Base-by-base conservation (phyloP, 2,797 vertebrate species). In the Onychomys leucogaster region DNA sequence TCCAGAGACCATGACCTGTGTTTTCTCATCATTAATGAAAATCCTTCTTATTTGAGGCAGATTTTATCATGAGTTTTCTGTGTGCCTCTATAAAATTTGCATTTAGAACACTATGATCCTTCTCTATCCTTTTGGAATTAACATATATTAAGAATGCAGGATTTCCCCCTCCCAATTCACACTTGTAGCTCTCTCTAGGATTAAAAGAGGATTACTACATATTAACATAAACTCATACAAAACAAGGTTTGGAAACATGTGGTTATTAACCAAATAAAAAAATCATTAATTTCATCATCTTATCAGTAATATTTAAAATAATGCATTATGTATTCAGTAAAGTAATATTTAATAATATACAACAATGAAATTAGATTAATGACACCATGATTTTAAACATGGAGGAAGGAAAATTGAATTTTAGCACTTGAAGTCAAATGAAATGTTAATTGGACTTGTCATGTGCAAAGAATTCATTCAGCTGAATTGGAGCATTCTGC, bases 41-140 rank as follows among this genome's bases (percentile, higher is more conserved):
- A 43, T 41, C 41, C 63, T 96, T 97, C 78, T 96, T 46, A 93
- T 98, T 96, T 96, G 95, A 96, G 97, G 78, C 61, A 96, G 95
- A 98, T 97, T 98, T 98, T 92, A 98, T 92, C 96, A 98, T 96
- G 98, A 96, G 95, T 93, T 97, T 97, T 95, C 91, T 97, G 14
- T 65, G 75, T 96, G 52, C 13, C 86, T 32, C 95, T 90, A 92
- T 11, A 96, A 85, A 96, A 96, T 91, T 95, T 95, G 25, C 4
- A 65, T 96, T 96, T 90, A 96, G 76, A 97, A 65, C 59, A 94
- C 10, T 34, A 65, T 49, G 11, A 69, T 97, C 63, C 41, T 94
- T 65, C 75, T 90, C 34, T 93, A 86, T 83, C n/a, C 80, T 49
- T 83, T 37, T 95, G 73, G n/a, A 46, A 96, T 88, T 96, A 97